Base-by-base conservation (phyloP, 2,888 invertebrate species). In the Crepidodera aurea region DNA sequence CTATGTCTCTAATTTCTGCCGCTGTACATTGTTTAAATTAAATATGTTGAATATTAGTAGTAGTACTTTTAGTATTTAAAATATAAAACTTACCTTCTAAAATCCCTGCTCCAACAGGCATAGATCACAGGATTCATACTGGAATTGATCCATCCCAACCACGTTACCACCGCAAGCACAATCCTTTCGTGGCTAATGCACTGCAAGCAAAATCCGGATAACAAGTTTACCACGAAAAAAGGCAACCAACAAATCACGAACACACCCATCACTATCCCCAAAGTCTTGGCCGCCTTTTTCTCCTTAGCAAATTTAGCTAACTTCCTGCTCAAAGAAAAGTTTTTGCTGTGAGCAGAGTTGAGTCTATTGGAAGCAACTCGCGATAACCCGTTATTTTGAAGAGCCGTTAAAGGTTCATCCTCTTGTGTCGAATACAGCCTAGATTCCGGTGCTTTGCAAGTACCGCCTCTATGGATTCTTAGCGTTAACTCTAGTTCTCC, bases 91-190 rank as follows among this genome's bases (percentile, higher is more conserved):
- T 79, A 94, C 94, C 94, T 91, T 83, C 94, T 86, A 80, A 98
- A 98, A 82, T 98, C 98, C 76, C 94, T 87, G 84, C 96, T 96
- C 92, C 97, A 97, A 79, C 96, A 95, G n/a, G 97, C 97, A 81
- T 98, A 98, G 78, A 98, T 98, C 70, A 97, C 94, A 0, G 97
- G 97, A 84, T 96, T 96, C 95, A 96, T 96, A 65, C 94, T 92
- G 46, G 94, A 94, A 82, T 96, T 96, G 80, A 95, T 93, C 95
- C 95, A 96, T 54, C 96, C 96, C 39, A 95, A 86, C 96, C 96
- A 96, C 69, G 94, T 94, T 63, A 95, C 94, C 62, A 95, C 88
- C 39, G 93, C 92, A 67, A 91, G 90, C 22, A 95, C 91, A 61
- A 94, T 88, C 81, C 94, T 92, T 78, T 93, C 93, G 77, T 93